Evolutionary conservation across 2,888 invertebrate genomes (phyloP), one percentile per base, ranked within the genome.

Genomic region (Neoascia interrupta): DNA sequence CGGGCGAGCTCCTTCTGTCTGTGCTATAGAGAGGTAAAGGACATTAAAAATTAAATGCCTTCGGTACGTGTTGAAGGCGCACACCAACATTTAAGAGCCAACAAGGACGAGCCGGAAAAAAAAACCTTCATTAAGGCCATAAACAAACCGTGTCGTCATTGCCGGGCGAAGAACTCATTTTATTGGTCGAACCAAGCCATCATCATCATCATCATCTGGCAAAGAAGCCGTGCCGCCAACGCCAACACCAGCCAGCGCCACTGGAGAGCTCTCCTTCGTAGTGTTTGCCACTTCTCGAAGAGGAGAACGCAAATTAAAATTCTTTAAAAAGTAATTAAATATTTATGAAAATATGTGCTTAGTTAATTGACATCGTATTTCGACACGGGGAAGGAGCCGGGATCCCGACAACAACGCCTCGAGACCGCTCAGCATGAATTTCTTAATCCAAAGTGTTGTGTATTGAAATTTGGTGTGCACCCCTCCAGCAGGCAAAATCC

Each of bases 281-380:
- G 63, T 66, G 56, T 26, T n/a, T 10, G 6, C n/a, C 26, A 4
- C 5, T 10, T 4, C 56, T 41, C 19, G 53, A 26, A 26, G 34
- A 31, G 37, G 8, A 31, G 8, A 5, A 26, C 26, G 31, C 8
- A 66, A 79, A 79, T 79, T 66, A 66, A 73, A 79, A 73, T 79
- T 73, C 79, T 73, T 79, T 66, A 56, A 73, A 79, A 72, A 73
- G 73, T 79, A 73, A 79, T 79, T 79, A 79, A 79, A 79, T 73
- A 79, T 79, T 66, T 79, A 79, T 79, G 73, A 66, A 79, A 79
- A 73, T 79, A 73, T 79, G 79, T 79, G 79, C 72, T 66, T 61
- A 66, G 66, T 79, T 79, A 79, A 79, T 79, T 66, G 76, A 64
- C 70, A 64, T 64, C 36, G 53, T 36, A 60, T 47, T 74, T 39